Percentiles rank a stretch among this genome's conserved stretches.
These are phyloP conservation scores for Tetropium fuscum DNA, from an alignment of 2,888 invertebrate species.

Conservation along the genomic window DNA sequence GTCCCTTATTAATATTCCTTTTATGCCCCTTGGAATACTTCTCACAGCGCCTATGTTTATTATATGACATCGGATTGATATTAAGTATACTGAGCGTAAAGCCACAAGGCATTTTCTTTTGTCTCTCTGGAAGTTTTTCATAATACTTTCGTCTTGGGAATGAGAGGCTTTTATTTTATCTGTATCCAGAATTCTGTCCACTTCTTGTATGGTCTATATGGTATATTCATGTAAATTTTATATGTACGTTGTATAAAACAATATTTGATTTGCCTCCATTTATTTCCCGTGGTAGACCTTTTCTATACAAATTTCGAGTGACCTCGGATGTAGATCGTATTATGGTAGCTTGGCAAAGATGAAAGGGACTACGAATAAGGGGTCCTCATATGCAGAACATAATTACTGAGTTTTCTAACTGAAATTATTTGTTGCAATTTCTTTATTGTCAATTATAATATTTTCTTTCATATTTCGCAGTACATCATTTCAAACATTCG, in stretches of 20 bases:
- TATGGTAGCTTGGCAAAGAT: too few species aligned
- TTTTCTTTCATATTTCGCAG: too few species aligned
- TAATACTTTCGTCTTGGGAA: constrained; percentile 1
- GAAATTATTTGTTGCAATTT: too few species aligned
- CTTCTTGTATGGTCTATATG: constrained; percentile 9
- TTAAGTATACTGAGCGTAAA: constrained; percentile 10
- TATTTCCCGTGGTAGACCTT: neutral
- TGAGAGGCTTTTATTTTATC: constrained; percentile 16
- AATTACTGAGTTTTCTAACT: too few species aligned
- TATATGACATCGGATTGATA: constrained; percentile 7
- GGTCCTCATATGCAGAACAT: too few species aligned
- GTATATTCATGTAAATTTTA: constrained; percentile 21
- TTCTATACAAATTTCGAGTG: neutral
- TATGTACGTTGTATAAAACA: neutral
- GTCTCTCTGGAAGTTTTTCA: constrained; percentile 1
- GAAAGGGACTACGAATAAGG: too few species aligned
- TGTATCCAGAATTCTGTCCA: neutral
- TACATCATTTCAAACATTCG: too few species aligned
- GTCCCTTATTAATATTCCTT: too few species aligned
- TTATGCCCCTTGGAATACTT: neutral
- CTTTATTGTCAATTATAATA: too few species aligned
- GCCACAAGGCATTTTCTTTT: neutral
- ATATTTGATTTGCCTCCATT: neutral
- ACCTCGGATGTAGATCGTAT: neutral
- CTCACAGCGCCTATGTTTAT: neutral